These are phyloP conservation scores for Notocelia uddmanniana DNA, from an alignment of 2,888 invertebrate species.

Conservation along the genomic window DNA sequence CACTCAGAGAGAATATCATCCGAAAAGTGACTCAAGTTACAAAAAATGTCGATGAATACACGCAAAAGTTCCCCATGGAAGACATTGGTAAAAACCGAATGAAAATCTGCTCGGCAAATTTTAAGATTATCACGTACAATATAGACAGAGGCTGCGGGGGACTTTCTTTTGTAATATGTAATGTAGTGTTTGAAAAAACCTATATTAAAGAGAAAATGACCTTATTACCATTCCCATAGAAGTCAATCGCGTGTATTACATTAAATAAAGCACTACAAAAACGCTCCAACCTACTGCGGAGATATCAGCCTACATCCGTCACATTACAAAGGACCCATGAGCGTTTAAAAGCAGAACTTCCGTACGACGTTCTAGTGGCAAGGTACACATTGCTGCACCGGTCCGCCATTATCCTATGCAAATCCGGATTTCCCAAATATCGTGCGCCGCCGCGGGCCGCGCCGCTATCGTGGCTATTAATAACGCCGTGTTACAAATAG, in stretches of 20 bases:
- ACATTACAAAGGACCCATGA: constrained; percentile 11
- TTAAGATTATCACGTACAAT: too few relatives aligned
- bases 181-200: too few relatives aligned
- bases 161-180: too few relatives aligned
- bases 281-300: neutral
- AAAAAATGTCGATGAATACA: too few relatives aligned
- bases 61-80: too few relatives aligned
- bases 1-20: too few relatives aligned
- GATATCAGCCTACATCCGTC: neutral
- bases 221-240: neutral
- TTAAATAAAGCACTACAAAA: constrained; percentile 7
- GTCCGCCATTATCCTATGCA: constrained; percentile 81
- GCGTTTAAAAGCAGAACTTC: constrained; percentile 15
- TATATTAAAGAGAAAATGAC: neutral
- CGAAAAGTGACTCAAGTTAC: too few relatives aligned
- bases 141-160: too few relatives aligned
- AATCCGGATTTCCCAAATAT: constrained; percentile 83
- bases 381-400: constrained; percentile 59
- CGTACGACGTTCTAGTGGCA: constrained; percentile 18
- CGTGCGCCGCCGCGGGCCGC: constrained; percentile 78
- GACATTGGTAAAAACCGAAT: too few relatives aligned
- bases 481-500: constrained; percentile 80
- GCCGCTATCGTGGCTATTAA: constrained; percentile 82
- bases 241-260: neutral
- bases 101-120: too few relatives aligned